Conservation (phyloP, 2,797 vertebrate species). For the Masticophis lateralis region DNA sequence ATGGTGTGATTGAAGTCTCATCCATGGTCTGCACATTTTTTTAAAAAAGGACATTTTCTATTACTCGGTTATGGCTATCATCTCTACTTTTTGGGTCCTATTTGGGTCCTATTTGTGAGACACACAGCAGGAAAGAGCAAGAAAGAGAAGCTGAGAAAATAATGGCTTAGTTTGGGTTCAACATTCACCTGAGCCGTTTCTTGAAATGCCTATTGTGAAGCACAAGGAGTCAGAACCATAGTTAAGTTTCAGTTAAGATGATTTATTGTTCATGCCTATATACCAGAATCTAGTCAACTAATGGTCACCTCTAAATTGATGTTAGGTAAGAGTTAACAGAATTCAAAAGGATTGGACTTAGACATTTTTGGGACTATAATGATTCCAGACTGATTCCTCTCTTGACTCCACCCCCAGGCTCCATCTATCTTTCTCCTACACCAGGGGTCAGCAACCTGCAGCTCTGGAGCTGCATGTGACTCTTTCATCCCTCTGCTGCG, state of each 20-base stretch:
- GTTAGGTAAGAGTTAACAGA: neutral
- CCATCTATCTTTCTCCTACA: neutral
- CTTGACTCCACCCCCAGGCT: neutral
- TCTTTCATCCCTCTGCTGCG: too few species aligned
- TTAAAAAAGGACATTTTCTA: neutral
- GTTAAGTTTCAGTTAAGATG: neutral
- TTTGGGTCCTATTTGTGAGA: neutral
- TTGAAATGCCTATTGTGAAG: neutral
- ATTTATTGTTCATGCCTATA: neutral
- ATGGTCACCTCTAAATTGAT: neutral
- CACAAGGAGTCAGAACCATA: neutral
- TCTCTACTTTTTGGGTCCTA: neutral
- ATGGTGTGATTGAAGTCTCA: neutral
- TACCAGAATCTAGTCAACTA: neutral
- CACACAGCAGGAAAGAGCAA: neutral
- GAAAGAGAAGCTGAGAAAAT: neutral
- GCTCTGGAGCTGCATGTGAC: too few species aligned
- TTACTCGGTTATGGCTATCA: neutral
- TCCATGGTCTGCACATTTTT: neutral
- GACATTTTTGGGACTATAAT: neutral
- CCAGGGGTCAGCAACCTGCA: neutral
- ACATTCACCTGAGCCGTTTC: neutral
- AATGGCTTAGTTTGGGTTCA: neutral
- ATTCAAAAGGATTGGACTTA: neutral
- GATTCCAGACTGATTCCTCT: neutral